These are phyloP conservation scores for Marronus borbonicus DNA, from an alignment of 2,888 invertebrate genomes.

Conservation along the genomic window DNA sequence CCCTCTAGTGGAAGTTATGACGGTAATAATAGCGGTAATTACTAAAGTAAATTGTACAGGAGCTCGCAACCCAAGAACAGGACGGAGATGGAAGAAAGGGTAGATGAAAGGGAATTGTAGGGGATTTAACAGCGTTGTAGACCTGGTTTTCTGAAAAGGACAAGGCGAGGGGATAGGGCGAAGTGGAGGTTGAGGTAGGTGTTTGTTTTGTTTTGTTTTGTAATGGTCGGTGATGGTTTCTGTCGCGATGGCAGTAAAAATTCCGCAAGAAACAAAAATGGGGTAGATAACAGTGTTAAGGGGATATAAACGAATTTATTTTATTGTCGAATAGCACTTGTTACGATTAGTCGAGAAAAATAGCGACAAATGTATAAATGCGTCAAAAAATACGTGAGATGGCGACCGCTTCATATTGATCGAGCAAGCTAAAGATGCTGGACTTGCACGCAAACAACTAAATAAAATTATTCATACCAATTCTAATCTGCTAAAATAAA, in stretches of 20 bases:
- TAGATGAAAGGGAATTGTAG: neutral
- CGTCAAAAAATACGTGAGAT: too few species aligned
- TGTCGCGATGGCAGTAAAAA: conserved; percentile 7
- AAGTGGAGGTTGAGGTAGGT: neutral
- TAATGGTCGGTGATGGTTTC: conserved; percentile 17
- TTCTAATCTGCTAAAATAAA: too few species aligned
- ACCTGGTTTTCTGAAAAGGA: neutral
- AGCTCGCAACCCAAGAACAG: neutral
- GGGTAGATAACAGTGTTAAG: too few species aligned
- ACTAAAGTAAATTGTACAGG: conserved; percentile 33
- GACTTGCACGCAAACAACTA: too few species aligned
- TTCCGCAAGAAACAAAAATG: neutral
- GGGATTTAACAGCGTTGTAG: neutral
- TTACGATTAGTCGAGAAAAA: too few species aligned
- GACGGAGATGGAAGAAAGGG: neutral
- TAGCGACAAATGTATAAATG: too few species aligned
- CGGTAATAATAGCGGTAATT: conserved; percentile 24
- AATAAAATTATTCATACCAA: too few species aligned
- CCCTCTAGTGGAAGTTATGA: conserved; percentile 26
- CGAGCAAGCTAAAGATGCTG: too few species aligned
- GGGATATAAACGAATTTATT: neutral
- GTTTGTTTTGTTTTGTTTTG: conserved; percentile 17
- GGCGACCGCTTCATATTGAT: too few species aligned
- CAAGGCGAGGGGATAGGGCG: neutral
- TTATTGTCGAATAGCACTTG: too few species aligned